Conservation (phyloP, 1,140 invertebrate genomes). For the Papilio dardanus region DNA sequence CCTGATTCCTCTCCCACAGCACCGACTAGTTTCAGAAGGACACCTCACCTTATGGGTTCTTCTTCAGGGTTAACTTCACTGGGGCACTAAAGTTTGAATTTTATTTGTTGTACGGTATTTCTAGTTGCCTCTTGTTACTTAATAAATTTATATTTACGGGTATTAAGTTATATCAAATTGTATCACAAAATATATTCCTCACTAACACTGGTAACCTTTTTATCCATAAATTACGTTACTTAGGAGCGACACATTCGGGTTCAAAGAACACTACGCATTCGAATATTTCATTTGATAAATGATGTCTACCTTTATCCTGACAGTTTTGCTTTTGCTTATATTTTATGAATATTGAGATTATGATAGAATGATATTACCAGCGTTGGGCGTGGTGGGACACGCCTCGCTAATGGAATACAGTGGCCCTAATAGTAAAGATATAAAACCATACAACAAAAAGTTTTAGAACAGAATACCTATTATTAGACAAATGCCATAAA, state of each 20-base stretch:
- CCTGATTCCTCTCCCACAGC: too few species aligned
- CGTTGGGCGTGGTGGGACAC: neutral
- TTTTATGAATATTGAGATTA: constrained; percentile 15
- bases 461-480: too few species aligned
- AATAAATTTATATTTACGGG: neutral
- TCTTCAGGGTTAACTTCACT: neutral
- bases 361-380: neutral
- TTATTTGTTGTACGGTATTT: neutral
- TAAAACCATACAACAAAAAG: neutral
- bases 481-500: too few species aligned
- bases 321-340: constrained; percentile 9
- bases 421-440: neutral
- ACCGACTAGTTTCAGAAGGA: neutral
- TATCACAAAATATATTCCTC: neutral
- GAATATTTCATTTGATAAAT: constrained; percentile 33
- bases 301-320: constrained; percentile 21
- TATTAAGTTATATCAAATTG: constrained; percentile 1
- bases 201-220: constrained; percentile 26
- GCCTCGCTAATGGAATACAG: neutral
- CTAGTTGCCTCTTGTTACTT: neutral
- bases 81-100: neutral
- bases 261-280: constrained; percentile 10
- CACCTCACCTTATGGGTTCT: too few species aligned
- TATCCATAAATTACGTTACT: constrained; percentile 28
- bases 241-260: constrained; percentile 21